Base-by-base conservation (phyloP, 2,113 vertebrate species). In the Chlamydotis undulata region DNA sequence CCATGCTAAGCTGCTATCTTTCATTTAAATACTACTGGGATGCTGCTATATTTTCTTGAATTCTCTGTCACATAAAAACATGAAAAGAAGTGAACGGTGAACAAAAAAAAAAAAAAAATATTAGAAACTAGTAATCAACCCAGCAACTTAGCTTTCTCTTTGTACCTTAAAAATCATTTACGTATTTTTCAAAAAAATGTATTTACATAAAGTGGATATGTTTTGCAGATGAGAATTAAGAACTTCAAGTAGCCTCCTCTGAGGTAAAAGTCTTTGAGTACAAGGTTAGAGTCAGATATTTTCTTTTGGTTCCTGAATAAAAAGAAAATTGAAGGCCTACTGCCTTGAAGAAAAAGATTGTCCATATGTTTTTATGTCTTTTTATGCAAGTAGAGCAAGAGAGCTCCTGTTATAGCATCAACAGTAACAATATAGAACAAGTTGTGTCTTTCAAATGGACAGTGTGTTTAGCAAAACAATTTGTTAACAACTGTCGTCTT, bases 331-430 rank as follows among this genome's bases (percentile, higher is more conserved):
- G 18, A 84, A 94, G 28, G 18, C 25, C 12, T 63, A 52, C 37
- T 55, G 10, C 41, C 41, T 53, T 56, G 37, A 64, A 77, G n/a
- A 31, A 65, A 83, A 81, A 57, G 7, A 19, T 16, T 45, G 5
- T 6, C 8, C 10, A 9, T 43, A 15, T 29, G 25, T 2, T 35
- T 83, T 83, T 83, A 43, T 86, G 31, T 22, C 8, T 81, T 67
- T 37, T 4, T 39, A 35, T 4, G 3, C 25, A 33, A 0, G 1
- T 4, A 57, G 7, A 7, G 7, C 63, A 80, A 49, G 25, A 60
- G 31, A 57, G 4, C 5, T 70, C 10, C 17, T 80, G 4, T n/a
- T 61, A 7, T 8, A 41, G 8, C 28, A 57, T 41, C 41, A 86
- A 23, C 19, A 33, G 12, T 7, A 88, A 41, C 4, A 67, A 24